Percentiles rank a stretch among this genome's conserved stretches.
phyloP scores from a whole-genome alignment of 2,797 vertebrate species.

The Bradypus variegatus region DNA sequence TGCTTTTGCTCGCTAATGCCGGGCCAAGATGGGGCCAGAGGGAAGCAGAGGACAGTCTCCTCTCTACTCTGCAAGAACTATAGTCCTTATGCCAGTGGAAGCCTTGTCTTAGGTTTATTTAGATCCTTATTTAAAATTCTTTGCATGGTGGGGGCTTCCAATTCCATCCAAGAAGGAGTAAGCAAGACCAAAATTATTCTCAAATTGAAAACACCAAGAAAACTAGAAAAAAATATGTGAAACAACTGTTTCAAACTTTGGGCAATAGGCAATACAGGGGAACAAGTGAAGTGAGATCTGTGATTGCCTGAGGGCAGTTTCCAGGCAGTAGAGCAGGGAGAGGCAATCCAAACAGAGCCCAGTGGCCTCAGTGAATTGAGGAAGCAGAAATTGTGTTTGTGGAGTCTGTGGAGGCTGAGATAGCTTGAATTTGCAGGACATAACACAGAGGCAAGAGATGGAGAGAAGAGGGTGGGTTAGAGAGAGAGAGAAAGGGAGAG shows the following conservation, averaged over 20 bases:
- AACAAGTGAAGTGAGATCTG: not conserved
- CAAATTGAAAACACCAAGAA: not conserved
- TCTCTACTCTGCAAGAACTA: not conserved
- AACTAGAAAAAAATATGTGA: not conserved
- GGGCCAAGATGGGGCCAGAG: not conserved
- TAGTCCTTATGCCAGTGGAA: not conserved
- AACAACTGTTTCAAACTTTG: not conserved
- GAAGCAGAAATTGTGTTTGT: not conserved
- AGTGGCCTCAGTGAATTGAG: no score
- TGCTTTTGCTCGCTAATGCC: not conserved
- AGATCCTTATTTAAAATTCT: not conserved
- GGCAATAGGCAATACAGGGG: not conserved
- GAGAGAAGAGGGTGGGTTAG: no score
- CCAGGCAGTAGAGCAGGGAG: not conserved
- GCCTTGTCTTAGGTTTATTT: not conserved
- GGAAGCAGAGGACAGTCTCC: no score
- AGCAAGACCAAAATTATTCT: not conserved
- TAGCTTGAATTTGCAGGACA: not conserved
- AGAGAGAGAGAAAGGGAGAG: not conserved
- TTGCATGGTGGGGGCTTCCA: not conserved
- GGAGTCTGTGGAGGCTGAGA: not conserved
- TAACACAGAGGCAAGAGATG: not conserved
- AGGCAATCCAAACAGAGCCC: not conserved
- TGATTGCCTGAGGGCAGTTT: not conserved
- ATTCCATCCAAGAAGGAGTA: not conserved